Evolutionary conservation across 2,888 invertebrate genomes (phyloP).

Genomic region (Eretmocerus hayati): DNA sequence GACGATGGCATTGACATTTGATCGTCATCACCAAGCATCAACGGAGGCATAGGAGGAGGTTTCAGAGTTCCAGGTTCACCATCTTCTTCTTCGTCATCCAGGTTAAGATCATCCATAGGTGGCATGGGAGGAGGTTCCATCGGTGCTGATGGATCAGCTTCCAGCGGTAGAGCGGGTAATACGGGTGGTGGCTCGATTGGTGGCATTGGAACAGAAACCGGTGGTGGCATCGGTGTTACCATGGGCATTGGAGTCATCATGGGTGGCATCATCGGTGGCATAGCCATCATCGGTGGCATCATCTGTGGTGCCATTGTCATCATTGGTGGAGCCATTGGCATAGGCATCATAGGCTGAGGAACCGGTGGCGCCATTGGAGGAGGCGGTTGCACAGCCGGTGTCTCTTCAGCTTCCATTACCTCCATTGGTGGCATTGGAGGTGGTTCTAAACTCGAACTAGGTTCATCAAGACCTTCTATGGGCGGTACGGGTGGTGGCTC

Average conservation of each 20-base stretch:
- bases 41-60: slow-evolving; percentile 3
- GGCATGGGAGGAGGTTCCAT: slow-evolving; percentile 11
- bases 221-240: background rate
- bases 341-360: too few relatives aligned
- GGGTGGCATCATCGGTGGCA: background rate
- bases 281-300: background rate
- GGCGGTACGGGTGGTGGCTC: slow-evolving; percentile 12
- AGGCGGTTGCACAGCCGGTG: slow-evolving; percentile 8
- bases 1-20: background rate
- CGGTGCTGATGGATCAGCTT: background rate
- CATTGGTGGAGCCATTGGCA: background rate
- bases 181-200: background rate
- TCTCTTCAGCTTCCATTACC: background rate
- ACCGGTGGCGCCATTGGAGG: too few relatives aligned
- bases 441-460: background rate
- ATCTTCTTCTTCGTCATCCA: background rate
- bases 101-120: background rate
- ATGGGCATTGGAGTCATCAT: background rate
- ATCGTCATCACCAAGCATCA: slow-evolving; percentile 16
- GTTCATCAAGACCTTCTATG: slow-evolving; percentile 1
- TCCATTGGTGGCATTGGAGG: slow-evolving; percentile 3
- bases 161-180: background rate
- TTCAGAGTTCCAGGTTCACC: background rate
- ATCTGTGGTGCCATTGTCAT: background rate
- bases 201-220: background rate